phyloP scores from a whole-genome alignment of 1,140 invertebrate species.

The Solenopsis invicta region DNA sequence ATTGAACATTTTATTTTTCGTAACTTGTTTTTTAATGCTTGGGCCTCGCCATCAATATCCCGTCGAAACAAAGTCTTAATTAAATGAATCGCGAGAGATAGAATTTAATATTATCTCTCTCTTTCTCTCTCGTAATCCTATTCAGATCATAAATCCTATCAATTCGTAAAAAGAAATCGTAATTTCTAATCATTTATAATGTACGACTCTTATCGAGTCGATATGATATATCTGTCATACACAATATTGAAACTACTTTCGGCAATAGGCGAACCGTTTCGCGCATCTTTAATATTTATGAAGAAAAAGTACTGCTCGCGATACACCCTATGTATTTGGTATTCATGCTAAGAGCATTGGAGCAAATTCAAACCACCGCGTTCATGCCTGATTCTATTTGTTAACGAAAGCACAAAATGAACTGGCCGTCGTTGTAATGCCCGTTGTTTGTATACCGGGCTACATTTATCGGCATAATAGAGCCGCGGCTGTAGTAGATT shows the following conservation, averaged over 20 bases:
- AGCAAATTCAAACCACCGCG: constrained; percentile 43
- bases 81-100: background rate
- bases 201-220: background rate
- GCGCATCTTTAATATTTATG: background rate
- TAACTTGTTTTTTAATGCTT: background rate
- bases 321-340: background rate
- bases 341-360: background rate
- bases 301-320: background rate
- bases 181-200: background rate
- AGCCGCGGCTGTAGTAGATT: constrained; percentile 37
- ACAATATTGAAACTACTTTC: background rate
- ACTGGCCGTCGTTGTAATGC: constrained; percentile 51
- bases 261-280: background rate
- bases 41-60: background rate
- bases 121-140: no score
- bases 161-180: background rate
- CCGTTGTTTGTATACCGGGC: constrained; percentile 40
- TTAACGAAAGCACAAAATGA: constrained; percentile 65
- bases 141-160: no score
- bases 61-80: background rate
- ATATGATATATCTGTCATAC: background rate
- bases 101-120: background rate
- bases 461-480: constrained; percentile 60
- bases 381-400: constrained; percentile 54
- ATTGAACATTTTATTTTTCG: constrained; percentile 19